Conservation (phyloP, 2,113 vertebrate genomes). For the Dromiciops gliroides region DNA sequence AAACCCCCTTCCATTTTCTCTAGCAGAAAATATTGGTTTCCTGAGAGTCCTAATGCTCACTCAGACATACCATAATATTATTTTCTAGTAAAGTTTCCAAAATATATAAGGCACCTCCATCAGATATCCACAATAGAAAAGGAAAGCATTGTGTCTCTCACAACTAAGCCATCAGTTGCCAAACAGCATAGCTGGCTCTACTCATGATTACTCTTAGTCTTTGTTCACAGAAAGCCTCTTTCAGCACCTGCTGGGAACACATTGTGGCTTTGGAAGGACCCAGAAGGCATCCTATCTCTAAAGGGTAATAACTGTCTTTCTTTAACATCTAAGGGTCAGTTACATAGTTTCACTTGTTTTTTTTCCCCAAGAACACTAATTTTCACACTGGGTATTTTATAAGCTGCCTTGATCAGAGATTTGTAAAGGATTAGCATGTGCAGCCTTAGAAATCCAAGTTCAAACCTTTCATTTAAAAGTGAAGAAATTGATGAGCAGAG, state of each 20-base stretch:
- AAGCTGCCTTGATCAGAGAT: background rate
- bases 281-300: background rate
- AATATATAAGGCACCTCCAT: background rate
- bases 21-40: constrained; percentile 41
- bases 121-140: background rate
- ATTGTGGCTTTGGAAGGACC: background rate
- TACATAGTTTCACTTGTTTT: background rate
- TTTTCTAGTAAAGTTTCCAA: constrained; percentile 37
- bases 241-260: constrained; percentile 18
- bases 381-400: background rate
- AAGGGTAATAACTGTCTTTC: background rate
- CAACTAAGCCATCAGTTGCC: background rate
- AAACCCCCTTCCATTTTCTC: constrained; percentile 31
- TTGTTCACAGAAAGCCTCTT: background rate
- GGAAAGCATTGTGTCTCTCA: background rate
- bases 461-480: background rate
- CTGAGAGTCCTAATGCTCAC: constrained; percentile 36
- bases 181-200: background rate
- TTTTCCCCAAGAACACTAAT: background rate
- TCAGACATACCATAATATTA: background rate
- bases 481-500: background rate
- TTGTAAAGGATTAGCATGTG: background rate
- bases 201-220: background rate
- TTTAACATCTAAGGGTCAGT: constrained; percentile 5
- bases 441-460: background rate